Percentiles rank a stretch among this genome's conserved stretches.
Conservation (phyloP, 1,140 invertebrate genomes). For the Drosophila murphyi region DNA sequence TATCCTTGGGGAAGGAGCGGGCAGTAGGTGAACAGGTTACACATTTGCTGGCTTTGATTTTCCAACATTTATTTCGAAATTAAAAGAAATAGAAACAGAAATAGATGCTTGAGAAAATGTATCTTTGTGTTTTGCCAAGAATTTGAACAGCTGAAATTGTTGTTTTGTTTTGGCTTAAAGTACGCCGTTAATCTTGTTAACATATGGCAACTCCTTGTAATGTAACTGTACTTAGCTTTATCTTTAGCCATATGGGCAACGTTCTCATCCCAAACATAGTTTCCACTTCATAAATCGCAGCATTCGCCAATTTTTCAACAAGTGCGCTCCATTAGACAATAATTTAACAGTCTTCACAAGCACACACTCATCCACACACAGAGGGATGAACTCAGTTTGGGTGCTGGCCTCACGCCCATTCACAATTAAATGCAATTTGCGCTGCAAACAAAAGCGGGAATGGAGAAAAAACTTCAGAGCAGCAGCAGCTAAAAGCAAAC, state of each 20-base stretch:
- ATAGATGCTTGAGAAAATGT: too few species aligned
- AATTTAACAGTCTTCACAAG: constrained; percentile 47
- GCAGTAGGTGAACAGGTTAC: background rate
- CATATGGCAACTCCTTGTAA: constrained; percentile 14
- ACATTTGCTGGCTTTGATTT: background rate
- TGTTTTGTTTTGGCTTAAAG: too few species aligned
- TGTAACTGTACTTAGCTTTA: background rate
- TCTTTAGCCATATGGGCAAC: constrained; percentile 27
- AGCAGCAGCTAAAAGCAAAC: constrained; percentile 43
- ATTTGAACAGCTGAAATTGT: too few species aligned
- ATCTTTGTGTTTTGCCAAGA: too few species aligned
- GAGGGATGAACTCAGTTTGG: background rate
- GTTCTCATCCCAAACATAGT: constrained; percentile 8
- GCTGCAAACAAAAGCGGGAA: constrained; percentile 33
- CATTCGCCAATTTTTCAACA: constrained; percentile 37
- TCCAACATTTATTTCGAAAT: too few species aligned
- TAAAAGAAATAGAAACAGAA: too few species aligned
- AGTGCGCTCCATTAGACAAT: constrained; percentile 50
- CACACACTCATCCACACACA: constrained; percentile 3
- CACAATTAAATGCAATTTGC: constrained; percentile 60
- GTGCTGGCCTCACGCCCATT: constrained; percentile 22
- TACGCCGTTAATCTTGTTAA: too few species aligned
- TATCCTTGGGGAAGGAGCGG: background rate
- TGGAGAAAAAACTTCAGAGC: constrained; percentile 1
- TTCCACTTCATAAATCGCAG: constrained; percentile 46